Base-by-base conservation (phyloP, 2,888 invertebrate genomes). In the Sympetrum striolatum region DNA sequence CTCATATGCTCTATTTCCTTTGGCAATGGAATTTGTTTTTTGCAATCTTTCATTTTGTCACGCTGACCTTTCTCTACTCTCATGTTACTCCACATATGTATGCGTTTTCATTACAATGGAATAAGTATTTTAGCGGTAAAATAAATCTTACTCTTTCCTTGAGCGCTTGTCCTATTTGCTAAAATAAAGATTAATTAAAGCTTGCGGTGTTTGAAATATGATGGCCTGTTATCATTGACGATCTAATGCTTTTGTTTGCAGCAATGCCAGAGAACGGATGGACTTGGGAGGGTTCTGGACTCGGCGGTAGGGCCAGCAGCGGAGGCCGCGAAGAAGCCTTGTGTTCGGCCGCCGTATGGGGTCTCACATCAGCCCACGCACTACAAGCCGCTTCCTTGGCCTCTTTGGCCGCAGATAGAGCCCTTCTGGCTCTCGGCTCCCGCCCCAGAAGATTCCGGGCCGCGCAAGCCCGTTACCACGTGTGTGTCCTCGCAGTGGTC, bases 381-480 rank as follows among this genome's bases (percentile, higher is more conserved):
- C 94, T 95, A 91, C 95, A 95, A 92, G 94, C 95, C 4, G 94
- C 94, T 91, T 94, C 94, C 25, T 92, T 95, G 86, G 94, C 95
- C 0, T 95, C 95, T 0, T 93, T 95, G 90, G 94, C 94, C 1
- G 93, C 95, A 15, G 94, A 95, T 90, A 94, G 94, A 0, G 93
- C 94, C 64, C 94, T 95, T 91, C 93, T 93, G 8, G 91, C 93
- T 22, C 92, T 92, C 60, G 93, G 93, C 92, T 93, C 93, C 1
- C 93, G 93, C 91, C 92, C 92, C 90, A 93, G 93, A 91, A 92
- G 93, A 6, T 92, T 93, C 91, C 92, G 92, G 44, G 93, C 93
- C 14, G 90, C 81, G 48, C 93, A 93, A 91, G 92, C 93, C 58
- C 92, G 93, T 58, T 95, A 95, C 92, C 95, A 95, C 92, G 92